Evolutionary conservation across 64 coral and sea anemone species (phyloP).

Genomic region (Stichodactyla helianthus): DNA sequence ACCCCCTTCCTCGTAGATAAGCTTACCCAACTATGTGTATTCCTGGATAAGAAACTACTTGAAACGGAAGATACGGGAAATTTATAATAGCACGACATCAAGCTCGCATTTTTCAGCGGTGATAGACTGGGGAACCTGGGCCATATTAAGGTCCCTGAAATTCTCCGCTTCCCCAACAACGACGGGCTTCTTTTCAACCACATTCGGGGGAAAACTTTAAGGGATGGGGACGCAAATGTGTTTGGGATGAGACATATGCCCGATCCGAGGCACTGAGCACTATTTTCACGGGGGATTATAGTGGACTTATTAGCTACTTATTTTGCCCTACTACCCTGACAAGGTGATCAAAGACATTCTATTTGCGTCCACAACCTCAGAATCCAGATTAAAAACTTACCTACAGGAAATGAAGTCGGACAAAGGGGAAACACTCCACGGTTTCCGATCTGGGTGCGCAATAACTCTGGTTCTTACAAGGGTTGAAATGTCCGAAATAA

Average conservation of each 20-base stretch:
- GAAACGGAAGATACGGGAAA: background rate
- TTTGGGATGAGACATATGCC: slow-evolving; percentile 9
- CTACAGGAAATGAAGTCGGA: slow-evolving; percentile 7
- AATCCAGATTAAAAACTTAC: background rate
- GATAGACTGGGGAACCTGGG: slow-evolving; percentile 6
- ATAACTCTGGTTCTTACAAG: slow-evolving; percentile 3
- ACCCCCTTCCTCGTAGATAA: background rate
- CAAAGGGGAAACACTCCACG: background rate
- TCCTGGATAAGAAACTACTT: background rate
- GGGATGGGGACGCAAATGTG: slow-evolving; percentile 17
- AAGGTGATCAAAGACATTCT: background rate
- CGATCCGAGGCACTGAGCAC: slow-evolving; percentile 1
- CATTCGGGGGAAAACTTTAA: slow-evolving; percentile 28
- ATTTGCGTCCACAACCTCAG: background rate
- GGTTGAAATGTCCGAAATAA: background rate
- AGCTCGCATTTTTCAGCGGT: background rate
- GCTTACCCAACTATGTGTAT: background rate
- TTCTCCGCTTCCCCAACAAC: slow-evolving; percentile 19
- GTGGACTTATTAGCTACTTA: slow-evolving; percentile 4
- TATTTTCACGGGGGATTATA: background rate
- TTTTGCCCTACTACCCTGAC: slow-evolving; percentile 24
- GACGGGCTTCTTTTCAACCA: slow-evolving; percentile 25
- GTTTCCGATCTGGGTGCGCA: slow-evolving; percentile 6
- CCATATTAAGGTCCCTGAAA: slow-evolving; percentile 29
- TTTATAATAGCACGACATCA: slow-evolving; percentile 33